Base-by-base conservation (phyloP, 23 tunicate genomes). In the Trididemnum miniatum region DNA sequence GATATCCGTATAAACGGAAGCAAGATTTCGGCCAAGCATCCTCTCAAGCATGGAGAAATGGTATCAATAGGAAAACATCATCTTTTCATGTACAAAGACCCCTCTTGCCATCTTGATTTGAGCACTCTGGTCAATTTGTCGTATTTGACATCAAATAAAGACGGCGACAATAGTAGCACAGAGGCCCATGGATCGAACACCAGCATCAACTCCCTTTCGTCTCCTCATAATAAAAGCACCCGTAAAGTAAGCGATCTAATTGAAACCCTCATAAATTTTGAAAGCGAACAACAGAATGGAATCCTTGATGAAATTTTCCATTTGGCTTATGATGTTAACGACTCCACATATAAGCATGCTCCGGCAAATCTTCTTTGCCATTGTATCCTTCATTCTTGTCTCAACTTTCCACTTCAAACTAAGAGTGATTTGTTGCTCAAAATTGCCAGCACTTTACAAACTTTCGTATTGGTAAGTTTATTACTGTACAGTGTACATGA, bases 51-150 rank as follows among this genome's bases (percentile, higher is more conserved):
- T 50, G 98, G 98, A 18, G 98, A 93, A 3, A 20, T 93, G 1
- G 60, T 93, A 29, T 59, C 93, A 1, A 81, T 93, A 9, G 98
- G 89, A 34, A 72, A 77, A 26, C 81, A 84, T 4, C 83, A 83
- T 81, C 76, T 93, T 27, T 84, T 87, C 65, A 93, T 88, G 93
- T 84, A 60, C 76, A 88, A 93, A 71, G 98, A 93, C 80, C 98
- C 98, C 0, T 83, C 87, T 20, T 88, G 89, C 18, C 78, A 81
- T 49, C 75, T 80, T 7, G 76, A 85, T 32, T 37, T 90, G 29
- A 73, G 71, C 80, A 78, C 40, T 69, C 51, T 76, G 39, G 39
- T 78, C 0, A 35, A 69, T 23, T 52, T 89, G 0, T 60, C 86
- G 49, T 57, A 31, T 57, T 20, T 33, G 22, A 74, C 37, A 20